phyloP scores from a whole-genome alignment of 1,140 invertebrate genomes.

The Augochlora pura region DNA sequence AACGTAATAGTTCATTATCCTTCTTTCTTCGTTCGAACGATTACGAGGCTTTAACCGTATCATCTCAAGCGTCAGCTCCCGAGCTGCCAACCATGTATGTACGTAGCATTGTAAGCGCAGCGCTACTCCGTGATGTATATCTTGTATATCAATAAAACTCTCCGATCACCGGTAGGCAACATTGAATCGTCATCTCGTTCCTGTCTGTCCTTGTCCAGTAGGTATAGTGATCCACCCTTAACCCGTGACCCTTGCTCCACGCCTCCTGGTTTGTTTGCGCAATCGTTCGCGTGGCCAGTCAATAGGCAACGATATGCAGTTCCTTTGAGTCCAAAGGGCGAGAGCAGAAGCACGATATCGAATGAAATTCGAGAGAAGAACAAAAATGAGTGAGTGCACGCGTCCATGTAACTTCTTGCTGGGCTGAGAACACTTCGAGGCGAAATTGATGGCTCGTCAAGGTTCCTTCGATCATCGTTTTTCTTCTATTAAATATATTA shows the following conservation, averaged over 20 bases:
- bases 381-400: not conserved
- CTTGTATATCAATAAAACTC: slow-evolving; percentile 68
- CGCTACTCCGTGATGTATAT: slow-evolving; percentile 75
- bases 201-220: slow-evolving; percentile 27
- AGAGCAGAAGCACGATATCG: not conserved
- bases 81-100: slow-evolving; percentile 32
- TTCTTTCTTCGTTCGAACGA: too few relatives aligned
- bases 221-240: not conserved
- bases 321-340: slow-evolving; percentile 33
- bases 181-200: slow-evolving; percentile 39
- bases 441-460: not conserved
- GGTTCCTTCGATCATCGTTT: not conserved
- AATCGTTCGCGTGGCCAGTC: slow-evolving; percentile 14
- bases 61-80: not conserved
- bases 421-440: not conserved
- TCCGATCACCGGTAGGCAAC: slow-evolving; percentile 28
- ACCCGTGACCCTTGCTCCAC: too few relatives aligned
- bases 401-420: not conserved
- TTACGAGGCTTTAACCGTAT: too few relatives aligned
- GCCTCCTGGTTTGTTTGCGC: slow-evolving; percentile 16
- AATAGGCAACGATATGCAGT: slow-evolving; percentile 42
- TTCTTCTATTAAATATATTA: too few relatives aligned
- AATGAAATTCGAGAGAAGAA: not conserved
- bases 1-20: too few relatives aligned
- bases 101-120: slow-evolving; percentile 68